Evolutionary conservation across 2,797 vertebrate species (phyloP).

Genomic region (Sorex maritimensis): DNA sequence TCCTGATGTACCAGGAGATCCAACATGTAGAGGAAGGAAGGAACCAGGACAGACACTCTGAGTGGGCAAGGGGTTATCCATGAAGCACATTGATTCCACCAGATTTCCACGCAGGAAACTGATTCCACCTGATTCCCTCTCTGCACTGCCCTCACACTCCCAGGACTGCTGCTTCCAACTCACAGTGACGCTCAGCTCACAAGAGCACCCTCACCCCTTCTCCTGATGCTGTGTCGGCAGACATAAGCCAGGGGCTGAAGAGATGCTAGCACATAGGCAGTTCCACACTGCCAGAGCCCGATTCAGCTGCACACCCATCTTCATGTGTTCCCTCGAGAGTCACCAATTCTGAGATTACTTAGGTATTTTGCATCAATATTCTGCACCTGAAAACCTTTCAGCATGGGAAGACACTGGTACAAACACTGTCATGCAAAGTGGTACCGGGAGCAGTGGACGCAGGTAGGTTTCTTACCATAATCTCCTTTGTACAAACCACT

Average conservation of each 20-base stretch:
- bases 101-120: too few relatives aligned
- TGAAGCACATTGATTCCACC: too few relatives aligned
- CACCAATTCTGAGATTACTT: fast-evolving
- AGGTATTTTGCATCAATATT: too few relatives aligned
- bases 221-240: fast-evolving
- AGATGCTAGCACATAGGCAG: too few relatives aligned
- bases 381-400: not conserved
- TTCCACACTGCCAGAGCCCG: too few relatives aligned
- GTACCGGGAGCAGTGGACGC: fast-evolving
- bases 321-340: not conserved
- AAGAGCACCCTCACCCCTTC: fast-evolving
- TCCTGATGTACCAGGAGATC: too few relatives aligned
- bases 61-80: not conserved
- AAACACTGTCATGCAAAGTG: not conserved
- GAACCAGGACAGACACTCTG: not conserved
- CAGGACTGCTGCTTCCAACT: not conserved
- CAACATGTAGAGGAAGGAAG: not conserved
- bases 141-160: too few relatives aligned
- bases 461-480: constrained; percentile 89
- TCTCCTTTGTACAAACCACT: constrained; percentile 88
- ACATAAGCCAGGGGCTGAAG: not conserved
- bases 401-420: too few relatives aligned
- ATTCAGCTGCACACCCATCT: fast-evolving
- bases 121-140: too few relatives aligned
- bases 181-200: not conserved